Base-by-base conservation (phyloP, 2,113 vertebrate genomes). In the Todiramphus chloris region DNA sequence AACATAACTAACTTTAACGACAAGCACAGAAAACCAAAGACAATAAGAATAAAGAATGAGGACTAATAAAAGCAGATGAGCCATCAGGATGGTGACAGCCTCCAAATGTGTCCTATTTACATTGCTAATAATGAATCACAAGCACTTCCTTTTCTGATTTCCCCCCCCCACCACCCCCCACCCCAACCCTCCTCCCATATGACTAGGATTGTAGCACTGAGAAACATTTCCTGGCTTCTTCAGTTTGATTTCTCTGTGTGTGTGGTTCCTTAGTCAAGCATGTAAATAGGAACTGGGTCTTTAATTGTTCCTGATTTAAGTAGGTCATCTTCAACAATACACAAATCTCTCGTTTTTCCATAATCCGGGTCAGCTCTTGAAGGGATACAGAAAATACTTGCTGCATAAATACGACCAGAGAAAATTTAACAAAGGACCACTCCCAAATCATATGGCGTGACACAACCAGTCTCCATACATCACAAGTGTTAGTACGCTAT, bases 41-140 rank as follows among this genome's bases (percentile, higher is more conserved):
- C 96, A 96, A 76, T 94, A 81, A 91, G 92, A 97, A 96, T 94
- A 94, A 96, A 94, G 96, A 94, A 96, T 79, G 89, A 87, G 83
- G 87, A 93, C 73, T 95, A 95, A 93, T 94, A 96, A 97, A 96
- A 95, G 86, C 91, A 91, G 93, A 89, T 91, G 92, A 96, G 87
- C 14, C 44, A 95, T 94, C 86, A 81, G 80, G 58, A 68, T 87
- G 91, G 94, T 96, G 95, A 91, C 93, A 96, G 77, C 77, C 81
- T 94, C 96, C 95, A 91, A 94, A 93, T 96, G 87, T 89, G 85
- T 73, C 87, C 93, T 94, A 96, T 96, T 97, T 96, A 95, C 91
- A 96, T 92, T 94, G 94, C 92, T 96, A 94, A 96, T 94, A 93
- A 94, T 84, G 86, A 92, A 87, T 91, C 91, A 76, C 74, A 89